Base-by-base conservation (phyloP, 2,113 vertebrate species). In the Mobula hypostoma region DNA sequence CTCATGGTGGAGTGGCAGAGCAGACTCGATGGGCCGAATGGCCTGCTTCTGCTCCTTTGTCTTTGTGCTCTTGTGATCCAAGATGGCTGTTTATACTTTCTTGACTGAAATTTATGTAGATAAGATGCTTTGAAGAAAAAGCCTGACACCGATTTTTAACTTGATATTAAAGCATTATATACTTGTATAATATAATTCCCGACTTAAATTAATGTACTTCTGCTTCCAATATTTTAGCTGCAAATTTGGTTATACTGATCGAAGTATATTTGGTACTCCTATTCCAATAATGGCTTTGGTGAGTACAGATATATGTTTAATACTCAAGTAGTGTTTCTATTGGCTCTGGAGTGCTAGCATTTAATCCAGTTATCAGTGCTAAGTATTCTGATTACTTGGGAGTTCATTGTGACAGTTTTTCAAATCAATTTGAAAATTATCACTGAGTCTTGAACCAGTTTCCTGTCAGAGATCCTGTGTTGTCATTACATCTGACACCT, bases 241-340 rank as follows among this genome's bases (percentile, higher is more conserved):
- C 95, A 95, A 97, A 95, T 99, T 98, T 91, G 98, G 98, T 95
- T 97, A 95, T 79, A 95, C 97, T 94, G 97, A 98, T 96, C 94
- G 97, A 24, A 97, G 97, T 95, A 97, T 99, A 95, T 98, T 99
- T 94, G 98, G 98, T 4, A 95, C 96, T 5, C 94, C 98, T 95
- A 96, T 99, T 96, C 98, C 98, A 95, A 97, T 99, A 95, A 97
- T 96, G 96, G 98, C 98, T 94, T 58, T 99, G 97, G 99, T 99
- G 96, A 98, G 98, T 98, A 61, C 94, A 94, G 95, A 94, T 76
- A 8, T 61, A 94, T 94, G n/a, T 88, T 94, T 58, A 76, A 74
- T 74, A 74, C 32, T 93, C 66, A 88, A 88, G 58, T 58, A 14
- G 0, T 61, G 29, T 63, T 29, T 1, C 11, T 4, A 87, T 61